These are phyloP conservation scores for Aspidoscelis tigris DNA, from an alignment of 2,113 vertebrate species.

Conservation along the genomic window DNA sequence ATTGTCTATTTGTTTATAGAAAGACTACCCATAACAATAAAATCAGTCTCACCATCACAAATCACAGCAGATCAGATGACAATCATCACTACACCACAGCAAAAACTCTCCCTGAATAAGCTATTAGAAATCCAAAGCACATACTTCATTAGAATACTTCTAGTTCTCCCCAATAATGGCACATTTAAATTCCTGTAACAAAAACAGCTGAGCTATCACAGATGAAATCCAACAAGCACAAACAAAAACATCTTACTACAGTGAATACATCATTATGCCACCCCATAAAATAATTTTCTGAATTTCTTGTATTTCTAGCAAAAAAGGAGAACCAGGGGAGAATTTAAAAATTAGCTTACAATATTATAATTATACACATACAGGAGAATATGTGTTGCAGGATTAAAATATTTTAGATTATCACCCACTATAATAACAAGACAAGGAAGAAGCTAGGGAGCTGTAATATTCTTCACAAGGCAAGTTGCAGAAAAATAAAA, in stretches of 20 bases:
- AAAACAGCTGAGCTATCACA: conserved; percentile 35
- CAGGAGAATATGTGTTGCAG: background rate
- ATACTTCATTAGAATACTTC: conserved; percentile 59
- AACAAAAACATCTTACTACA: conserved; percentile 21
- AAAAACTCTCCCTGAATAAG: conserved; percentile 51
- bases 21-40: conserved; percentile 57
- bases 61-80: conserved; percentile 54
- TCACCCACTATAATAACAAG: background rate
- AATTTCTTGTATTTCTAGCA: conserved; percentile 9
- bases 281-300: conserved; percentile 25
- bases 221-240: conserved; percentile 39
- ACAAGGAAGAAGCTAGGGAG: too few relatives aligned
- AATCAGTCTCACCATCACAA: conserved; percentile 58
- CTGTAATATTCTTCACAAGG: background rate
- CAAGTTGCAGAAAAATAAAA: too few relatives aligned
- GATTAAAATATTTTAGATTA: background rate
- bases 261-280: background rate
- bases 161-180: conserved; percentile 35
- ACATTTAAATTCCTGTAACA: conserved; percentile 43
- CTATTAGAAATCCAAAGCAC: conserved; percentile 47
- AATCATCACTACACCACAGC: conserved; percentile 63
- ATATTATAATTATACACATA: background rate
- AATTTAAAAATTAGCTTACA: background rate
- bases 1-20: conserved; percentile 49
- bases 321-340: background rate